Conservation (phyloP, 2,113 vertebrate genomes). For the Jacana jacana region DNA sequence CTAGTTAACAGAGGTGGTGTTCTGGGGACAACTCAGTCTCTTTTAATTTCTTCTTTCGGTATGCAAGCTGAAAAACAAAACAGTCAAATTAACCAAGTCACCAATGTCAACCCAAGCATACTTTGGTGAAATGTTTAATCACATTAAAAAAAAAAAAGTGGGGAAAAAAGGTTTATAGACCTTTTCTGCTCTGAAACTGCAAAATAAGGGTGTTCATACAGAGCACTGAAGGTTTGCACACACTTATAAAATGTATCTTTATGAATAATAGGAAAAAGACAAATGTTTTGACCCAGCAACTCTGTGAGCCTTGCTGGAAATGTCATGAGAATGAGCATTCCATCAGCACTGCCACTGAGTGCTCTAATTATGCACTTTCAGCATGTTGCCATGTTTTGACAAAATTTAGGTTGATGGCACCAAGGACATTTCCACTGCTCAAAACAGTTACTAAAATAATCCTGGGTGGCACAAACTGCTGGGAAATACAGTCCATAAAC, state of each 20-base stretch:
- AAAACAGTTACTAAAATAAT: conserved; percentile 3
- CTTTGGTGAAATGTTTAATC: background rate
- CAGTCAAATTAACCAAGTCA: background rate
- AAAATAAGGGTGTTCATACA: background rate
- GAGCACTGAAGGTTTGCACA: background rate
- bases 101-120: background rate
- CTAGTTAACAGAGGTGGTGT: background rate
- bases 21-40: background rate
- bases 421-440: conserved; percentile 10
- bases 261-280: background rate
- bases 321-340: background rate
- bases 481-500: background rate
- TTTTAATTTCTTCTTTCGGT: background rate
- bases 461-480: background rate
- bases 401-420: conserved; percentile 4
- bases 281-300: background rate
- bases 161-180: fast-evolving
- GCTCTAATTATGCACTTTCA: background rate
- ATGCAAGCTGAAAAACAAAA: background rate
- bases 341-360: background rate
- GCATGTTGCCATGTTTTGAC: background rate
- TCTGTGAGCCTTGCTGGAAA: background rate
- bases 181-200: background rate
- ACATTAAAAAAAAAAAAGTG: fast-evolving
- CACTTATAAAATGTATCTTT: background rate